phyloP scores from a whole-genome alignment of 2,113 vertebrate genomes.

The Centropristis striata region DNA sequence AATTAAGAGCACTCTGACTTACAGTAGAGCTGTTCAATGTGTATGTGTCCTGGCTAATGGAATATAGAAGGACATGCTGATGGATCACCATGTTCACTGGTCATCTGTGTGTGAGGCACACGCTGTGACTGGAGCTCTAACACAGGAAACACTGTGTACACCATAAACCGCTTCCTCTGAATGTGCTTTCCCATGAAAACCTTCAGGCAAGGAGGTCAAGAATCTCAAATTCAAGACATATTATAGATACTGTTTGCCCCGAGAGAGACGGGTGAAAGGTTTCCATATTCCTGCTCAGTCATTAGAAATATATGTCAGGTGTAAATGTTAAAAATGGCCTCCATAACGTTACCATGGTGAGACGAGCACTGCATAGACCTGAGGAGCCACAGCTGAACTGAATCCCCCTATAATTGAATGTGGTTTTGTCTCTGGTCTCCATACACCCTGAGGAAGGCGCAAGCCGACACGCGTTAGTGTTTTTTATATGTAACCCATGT shows the following conservation, averaged over 20 bases:
- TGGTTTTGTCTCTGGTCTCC: too few species aligned
- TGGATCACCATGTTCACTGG: not conserved
- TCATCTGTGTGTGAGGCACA: slow-evolving; percentile 5
- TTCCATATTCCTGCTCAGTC: not conserved
- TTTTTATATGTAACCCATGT: too few species aligned
- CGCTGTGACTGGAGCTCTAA: not conserved
- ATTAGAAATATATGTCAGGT: not conserved
- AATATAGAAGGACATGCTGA: slow-evolving; percentile 18
- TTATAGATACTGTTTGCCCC: not conserved
- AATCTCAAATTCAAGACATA: slow-evolving; percentile 2
- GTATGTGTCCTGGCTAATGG: slow-evolving; percentile 38
- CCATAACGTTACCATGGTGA: slow-evolving; percentile 4
- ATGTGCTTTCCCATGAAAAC: slow-evolving; percentile 2
- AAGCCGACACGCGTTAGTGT: too few species aligned
- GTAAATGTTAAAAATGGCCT: slow-evolving; percentile 3
- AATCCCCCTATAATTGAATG: too few species aligned
- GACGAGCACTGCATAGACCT: not conserved
- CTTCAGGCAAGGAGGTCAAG: not conserved
- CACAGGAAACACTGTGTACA: slow-evolving; percentile 30
- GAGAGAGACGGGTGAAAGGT: not conserved
- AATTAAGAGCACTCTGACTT: slow-evolving; percentile 20
- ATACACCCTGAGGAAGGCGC: too few species aligned
- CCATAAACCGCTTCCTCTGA: slow-evolving; percentile 33
- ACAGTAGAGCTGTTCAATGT: slow-evolving; percentile 4
- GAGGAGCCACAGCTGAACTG: too few species aligned